phyloP scores from a whole-genome alignment of 2,113 vertebrate species.

The Motacilla tschutschensis region DNA sequence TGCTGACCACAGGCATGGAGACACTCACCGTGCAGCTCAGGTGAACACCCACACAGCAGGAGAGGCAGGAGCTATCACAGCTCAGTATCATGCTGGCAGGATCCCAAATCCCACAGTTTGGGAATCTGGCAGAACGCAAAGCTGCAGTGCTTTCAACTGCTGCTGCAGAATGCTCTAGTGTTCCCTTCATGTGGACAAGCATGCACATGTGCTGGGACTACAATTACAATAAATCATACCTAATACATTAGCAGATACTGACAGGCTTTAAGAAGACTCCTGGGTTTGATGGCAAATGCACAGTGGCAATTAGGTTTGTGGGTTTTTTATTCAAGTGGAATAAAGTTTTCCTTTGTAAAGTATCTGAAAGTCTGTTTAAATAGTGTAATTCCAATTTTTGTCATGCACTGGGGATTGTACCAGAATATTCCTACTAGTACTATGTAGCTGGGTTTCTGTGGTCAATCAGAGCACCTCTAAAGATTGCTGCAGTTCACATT shows the following conservation, averaged over 20 bases:
- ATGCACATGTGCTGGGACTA: not conserved
- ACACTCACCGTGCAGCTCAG: not conserved
- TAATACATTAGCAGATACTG: fast-evolving
- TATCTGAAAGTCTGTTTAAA: not conserved
- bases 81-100: fast-evolving
- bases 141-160: not conserved
- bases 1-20: not conserved
- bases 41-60: not conserved
- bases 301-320: not conserved
- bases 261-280: not conserved
- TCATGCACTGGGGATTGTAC: not conserved
- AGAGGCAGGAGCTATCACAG: not conserved
- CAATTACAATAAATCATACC: not conserved
- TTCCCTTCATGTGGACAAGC: not conserved
- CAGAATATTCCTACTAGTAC: not conserved
- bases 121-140: not conserved
- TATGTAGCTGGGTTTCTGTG: not conserved
- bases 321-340: not conserved
- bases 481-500: not conserved
- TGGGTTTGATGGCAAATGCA: not conserved
- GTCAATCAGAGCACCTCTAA: not conserved
- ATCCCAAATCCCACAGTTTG: not conserved
- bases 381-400: fast-evolving
- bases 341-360: not conserved
- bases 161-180: not conserved